Conservation (phyloP, 92 coral and sea anemone genomes). For the Virgularia gustaviana region DNA sequence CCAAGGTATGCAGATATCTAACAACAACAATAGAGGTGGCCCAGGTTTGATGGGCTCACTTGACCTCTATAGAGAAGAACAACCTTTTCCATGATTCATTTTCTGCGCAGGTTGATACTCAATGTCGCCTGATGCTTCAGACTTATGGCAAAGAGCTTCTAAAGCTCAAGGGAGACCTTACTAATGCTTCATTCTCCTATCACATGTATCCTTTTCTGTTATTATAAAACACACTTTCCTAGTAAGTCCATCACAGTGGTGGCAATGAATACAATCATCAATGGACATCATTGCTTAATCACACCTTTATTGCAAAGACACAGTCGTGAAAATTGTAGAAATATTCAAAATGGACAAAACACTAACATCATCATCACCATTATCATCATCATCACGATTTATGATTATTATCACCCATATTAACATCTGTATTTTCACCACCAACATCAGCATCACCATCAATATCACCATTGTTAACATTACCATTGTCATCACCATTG, state of each 20-base stretch:
- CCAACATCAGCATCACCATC: too few relatives aligned
- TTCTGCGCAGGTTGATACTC: conserved; percentile 66
- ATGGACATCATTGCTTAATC: too few relatives aligned
- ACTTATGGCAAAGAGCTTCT: conserved; percentile 73
- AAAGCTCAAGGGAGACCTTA: conserved; percentile 63
- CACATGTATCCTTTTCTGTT: conserved; percentile 82
- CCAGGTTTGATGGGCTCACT: not conserved
- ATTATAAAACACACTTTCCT: not conserved
- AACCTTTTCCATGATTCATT: not conserved
- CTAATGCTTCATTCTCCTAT: conserved; percentile 79
- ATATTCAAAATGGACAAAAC: too few relatives aligned
- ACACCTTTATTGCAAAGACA: too few relatives aligned
- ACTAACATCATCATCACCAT: too few relatives aligned
- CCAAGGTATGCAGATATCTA: conserved; percentile 64
- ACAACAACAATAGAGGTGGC: not conserved
- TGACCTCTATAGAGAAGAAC: not conserved
- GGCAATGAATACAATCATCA: too few relatives aligned
- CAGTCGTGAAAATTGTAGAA: too few relatives aligned
- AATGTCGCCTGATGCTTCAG: conserved; percentile 81
- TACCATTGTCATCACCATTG: too few relatives aligned
- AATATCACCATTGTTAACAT: too few relatives aligned
- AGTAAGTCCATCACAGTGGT: not conserved
- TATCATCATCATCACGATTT: too few relatives aligned
- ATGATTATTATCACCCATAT: too few relatives aligned
- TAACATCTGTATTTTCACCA: too few relatives aligned